A percentile compares a stretch with the other conserved stretches of the same genome.
phyloP scores from a whole-genome alignment of 2,797 vertebrate species.

The Danio jaintianensis region DNA sequence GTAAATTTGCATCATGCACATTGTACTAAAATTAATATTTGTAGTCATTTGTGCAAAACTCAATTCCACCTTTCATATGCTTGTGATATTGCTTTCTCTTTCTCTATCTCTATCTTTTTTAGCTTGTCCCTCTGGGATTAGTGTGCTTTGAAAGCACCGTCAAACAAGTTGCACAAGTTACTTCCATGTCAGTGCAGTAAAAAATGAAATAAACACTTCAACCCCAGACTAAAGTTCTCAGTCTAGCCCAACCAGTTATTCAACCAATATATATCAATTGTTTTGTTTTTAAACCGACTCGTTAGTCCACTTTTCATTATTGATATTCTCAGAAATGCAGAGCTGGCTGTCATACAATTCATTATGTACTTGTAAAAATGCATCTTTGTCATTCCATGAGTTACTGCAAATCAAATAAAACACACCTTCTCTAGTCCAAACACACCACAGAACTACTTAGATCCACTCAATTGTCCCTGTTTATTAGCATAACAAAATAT shows the following conservation, averaged over 20 bases:
- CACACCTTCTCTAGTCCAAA: slow-evolving; percentile 61
- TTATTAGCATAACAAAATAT: slow-evolving; percentile 23
- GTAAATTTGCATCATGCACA: no score
- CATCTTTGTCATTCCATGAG: slow-evolving; percentile 56
- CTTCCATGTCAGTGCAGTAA: slow-evolving; percentile 4
- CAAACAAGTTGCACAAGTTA: neutral
- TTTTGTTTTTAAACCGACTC: slow-evolving; percentile 13
- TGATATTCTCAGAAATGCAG: slow-evolving; percentile 40
- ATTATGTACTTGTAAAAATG: slow-evolving; percentile 59
- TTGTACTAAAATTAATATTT: no score
- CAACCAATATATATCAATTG: slow-evolving; percentile 11
- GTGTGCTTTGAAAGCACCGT: neutral
- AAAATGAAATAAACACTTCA: slow-evolving; percentile 40
- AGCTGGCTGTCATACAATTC: slow-evolving; percentile 47
- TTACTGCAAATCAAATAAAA: slow-evolving; percentile 62
- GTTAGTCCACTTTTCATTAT: slow-evolving; percentile 30
- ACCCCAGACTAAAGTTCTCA: slow-evolving; percentile 28
- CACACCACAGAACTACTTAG: slow-evolving; percentile 55
- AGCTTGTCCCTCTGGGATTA: neutral
- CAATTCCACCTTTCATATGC: neutral
- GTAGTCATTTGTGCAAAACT: neutral
- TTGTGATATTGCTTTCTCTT: neutral
- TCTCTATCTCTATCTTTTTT: no score
- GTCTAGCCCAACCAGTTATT: slow-evolving; percentile 48
- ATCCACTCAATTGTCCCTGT: slow-evolving; percentile 56